A percentile compares a stretch with the other conserved stretches of the same genome.
Evolutionary conservation across 2,888 invertebrate genomes (phyloP).

Genomic region (Galerucella calmariensis): DNA sequence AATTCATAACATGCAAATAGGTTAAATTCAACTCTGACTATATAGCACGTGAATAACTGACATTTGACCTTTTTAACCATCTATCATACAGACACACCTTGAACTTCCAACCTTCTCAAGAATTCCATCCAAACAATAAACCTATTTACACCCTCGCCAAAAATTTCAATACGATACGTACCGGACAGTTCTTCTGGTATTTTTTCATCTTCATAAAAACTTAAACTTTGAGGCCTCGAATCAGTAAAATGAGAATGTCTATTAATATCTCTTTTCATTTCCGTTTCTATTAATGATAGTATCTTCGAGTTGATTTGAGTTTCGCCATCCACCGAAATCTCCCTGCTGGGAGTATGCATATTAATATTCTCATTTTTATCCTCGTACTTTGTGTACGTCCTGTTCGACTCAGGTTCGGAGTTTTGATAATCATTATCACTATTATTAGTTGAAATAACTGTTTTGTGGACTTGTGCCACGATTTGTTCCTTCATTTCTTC

Average conservation of each 20-base stretch:
- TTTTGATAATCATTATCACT: slow-evolving; percentile 52
- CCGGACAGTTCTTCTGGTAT: slow-evolving; percentile 64
- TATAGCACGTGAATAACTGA: slow-evolving; percentile 11
- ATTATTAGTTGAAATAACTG: slow-evolving; percentile 58
- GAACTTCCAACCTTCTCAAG: slow-evolving; percentile 27
- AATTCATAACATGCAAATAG: neutral
- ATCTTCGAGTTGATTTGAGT: slow-evolving; percentile 69
- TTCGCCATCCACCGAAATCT: slow-evolving; percentile 68
- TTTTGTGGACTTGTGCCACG: slow-evolving; percentile 63
- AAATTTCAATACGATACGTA: slow-evolving; percentile 29
- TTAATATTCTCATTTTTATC: slow-evolving; percentile 58
- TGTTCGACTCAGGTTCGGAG: slow-evolving; percentile 55
- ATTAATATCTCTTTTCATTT: slow-evolving; percentile 63
- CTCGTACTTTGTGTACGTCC: slow-evolving; percentile 48
- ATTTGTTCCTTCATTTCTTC: slow-evolving; percentile 63
- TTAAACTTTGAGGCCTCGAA: slow-evolving; percentile 64
- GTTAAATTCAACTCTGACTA: neutral
- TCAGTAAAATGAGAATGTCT: slow-evolving; percentile 64
- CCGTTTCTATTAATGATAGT: slow-evolving; percentile 61
- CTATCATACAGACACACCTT: slow-evolving; percentile 14
- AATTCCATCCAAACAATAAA: neutral
- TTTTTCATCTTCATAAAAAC: slow-evolving; percentile 65
- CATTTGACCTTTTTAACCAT: slow-evolving; percentile 24
- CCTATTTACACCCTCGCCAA: neutral
- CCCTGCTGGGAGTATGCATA: slow-evolving; percentile 60